Conservation (phyloP, 2,888 invertebrate genomes). For the Drosophila kanekoi region DNA sequence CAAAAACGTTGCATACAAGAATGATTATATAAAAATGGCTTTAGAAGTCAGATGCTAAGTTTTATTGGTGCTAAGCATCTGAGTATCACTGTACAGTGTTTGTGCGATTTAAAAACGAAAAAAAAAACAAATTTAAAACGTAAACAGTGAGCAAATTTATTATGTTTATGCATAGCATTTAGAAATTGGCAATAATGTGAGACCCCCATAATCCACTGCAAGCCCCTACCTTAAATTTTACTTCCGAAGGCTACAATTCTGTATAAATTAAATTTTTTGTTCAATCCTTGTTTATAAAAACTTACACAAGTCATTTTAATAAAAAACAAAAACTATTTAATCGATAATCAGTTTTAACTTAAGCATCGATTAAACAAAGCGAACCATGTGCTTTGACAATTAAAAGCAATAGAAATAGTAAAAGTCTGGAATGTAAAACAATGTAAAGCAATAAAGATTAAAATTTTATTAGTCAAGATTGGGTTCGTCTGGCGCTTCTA, state of each 20-base stretch:
- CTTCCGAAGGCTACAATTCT: slow-evolving; percentile 41
- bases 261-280: slow-evolving; percentile 58
- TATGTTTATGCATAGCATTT: slow-evolving; percentile 71
- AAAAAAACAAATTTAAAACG: slow-evolving; percentile 24
- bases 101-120: slow-evolving; percentile 28
- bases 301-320: slow-evolving; percentile 65
- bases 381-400: background rate
- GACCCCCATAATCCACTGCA: slow-evolving; percentile 44
- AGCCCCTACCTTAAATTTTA: slow-evolving; percentile 26
- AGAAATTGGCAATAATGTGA: slow-evolving; percentile 56
- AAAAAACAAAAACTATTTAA: slow-evolving; percentile 68
- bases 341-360: slow-evolving; percentile 49
- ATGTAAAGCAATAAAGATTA: slow-evolving; percentile 50
- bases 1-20: slow-evolving; percentile 53
- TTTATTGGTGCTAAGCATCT: slow-evolving; percentile 74
- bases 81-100: slow-evolving; percentile 52
- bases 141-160: slow-evolving; percentile 48
- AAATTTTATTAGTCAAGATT: slow-evolving; percentile 41
- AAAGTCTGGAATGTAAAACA: slow-evolving; percentile 38
- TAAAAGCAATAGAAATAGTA: too few species aligned
- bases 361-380: background rate
- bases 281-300: slow-evolving; percentile 61
- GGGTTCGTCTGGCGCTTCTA: slow-evolving; percentile 13
- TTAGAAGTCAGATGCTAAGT: slow-evolving; percentile 76
- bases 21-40: slow-evolving; percentile 63